Base-by-base conservation (phyloP, 1,140 invertebrate species). In the Drosophila guanche region DNA sequence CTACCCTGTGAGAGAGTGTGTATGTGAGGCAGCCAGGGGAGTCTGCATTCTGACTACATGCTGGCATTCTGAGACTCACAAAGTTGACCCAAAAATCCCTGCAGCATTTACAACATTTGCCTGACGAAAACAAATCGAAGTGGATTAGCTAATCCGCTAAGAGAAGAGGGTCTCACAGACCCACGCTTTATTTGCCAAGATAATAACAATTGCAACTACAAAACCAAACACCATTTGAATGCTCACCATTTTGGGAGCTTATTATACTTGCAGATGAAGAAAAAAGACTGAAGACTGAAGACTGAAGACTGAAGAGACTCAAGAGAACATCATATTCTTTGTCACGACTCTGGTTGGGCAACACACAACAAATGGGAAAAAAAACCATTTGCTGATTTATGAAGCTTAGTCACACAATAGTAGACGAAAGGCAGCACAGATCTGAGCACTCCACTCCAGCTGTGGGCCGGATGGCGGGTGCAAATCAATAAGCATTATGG, bases 311-410 rank as follows among this genome's bases (percentile, higher is more conserved):
- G 33, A 56, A 63, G 45, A 45, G 45, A 41, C 45, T 16, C 8
- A 51, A 71, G 45, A 56, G 69, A 73, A 73, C 70, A 65, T 65
- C 69, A 65, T 65, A 74, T 57, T 61, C 57, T 69, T 79, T 46
- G 69, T 79, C 76, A 79, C 76, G 76, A 79, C 45, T 68, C 29
- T 58, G 12, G 12, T 57, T 50, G 45, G 43, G 22, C 33, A 48
- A 47, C 14, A 14, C 20, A 43, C 5, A 27, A 27, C n/a, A n/a
- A n/a, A n/a, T n/a, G n/a, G n/a, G 8, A 12, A 3, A 8, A 37
- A 43, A 27, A 29, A 27, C 3, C 41, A 61, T 62, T 73, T 56
- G 33, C 4, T 79, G 63, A 79, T 75, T 79, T 75, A 79, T 75
- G 70, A 25, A 62, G 22, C 52, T 57, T 79, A 47, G 63, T 63